Percentiles rank a stretch among this genome's conserved stretches.
These are phyloP conservation scores for Orthosia gracilis DNA, from an alignment of 2,888 invertebrate genomes.

Conservation along the genomic window DNA sequence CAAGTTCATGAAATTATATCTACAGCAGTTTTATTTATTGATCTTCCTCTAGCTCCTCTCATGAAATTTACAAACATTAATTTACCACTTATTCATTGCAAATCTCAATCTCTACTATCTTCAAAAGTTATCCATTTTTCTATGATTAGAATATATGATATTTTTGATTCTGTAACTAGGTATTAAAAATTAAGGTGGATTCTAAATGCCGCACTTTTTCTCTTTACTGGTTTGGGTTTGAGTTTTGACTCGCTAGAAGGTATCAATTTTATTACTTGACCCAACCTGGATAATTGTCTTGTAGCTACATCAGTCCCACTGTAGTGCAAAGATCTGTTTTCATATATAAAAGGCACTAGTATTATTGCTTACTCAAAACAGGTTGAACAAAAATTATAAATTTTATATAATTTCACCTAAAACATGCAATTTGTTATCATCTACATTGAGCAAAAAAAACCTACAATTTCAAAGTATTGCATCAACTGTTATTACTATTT, in stretches of 20 bases:
- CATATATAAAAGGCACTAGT: too few species aligned
- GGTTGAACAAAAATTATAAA: not conserved
- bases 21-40: slow-evolving; percentile 7
- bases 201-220: not conserved
- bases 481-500: slow-evolving; percentile 17
- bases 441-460: not conserved
- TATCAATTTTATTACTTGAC: not conserved
- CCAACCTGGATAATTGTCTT: too few species aligned
- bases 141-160: not conserved
- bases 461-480: slow-evolving; percentile 27
- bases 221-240: not conserved
- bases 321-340: too few species aligned
- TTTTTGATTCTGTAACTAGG: not conserved
- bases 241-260: not conserved
- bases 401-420: not conserved
- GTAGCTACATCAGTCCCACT: too few species aligned
- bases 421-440: slow-evolving; percentile 3
- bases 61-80: too few species aligned
- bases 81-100: not conserved
- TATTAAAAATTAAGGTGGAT: not conserved
- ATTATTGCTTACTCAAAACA: too few species aligned
- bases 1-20: not conserved
- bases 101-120: not conserved
- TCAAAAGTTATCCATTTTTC: not conserved
- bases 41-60: too few species aligned